Percentiles rank a stretch among this genome's conserved stretches.
These are phyloP conservation scores for human DNA, from an alignment of 2,113 vertebrate species.

Conservation along the genomic window DNA sequence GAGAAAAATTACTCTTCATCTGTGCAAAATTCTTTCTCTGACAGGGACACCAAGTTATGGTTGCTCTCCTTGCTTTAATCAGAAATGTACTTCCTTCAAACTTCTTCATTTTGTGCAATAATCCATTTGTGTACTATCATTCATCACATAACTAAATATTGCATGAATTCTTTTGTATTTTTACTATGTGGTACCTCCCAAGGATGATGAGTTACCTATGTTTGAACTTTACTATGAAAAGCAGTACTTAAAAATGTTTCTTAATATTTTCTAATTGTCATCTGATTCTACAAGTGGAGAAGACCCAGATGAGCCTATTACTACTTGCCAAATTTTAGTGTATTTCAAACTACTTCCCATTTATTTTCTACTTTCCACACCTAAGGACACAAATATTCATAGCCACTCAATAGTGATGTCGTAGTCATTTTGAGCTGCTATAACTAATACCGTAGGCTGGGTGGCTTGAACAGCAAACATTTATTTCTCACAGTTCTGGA, in stretches of 20 bases:
- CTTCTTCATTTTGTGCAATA: background rate
- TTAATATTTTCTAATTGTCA: conserved; percentile 22
- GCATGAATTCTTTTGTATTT: background rate
- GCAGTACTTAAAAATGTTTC: background rate
- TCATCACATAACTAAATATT: background rate
- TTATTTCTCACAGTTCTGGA: background rate
- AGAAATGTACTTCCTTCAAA: background rate
- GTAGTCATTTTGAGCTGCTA: background rate
- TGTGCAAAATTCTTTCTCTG: background rate
- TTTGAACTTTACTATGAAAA: background rate
- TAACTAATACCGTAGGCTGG: background rate
- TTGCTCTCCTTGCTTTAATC: background rate
- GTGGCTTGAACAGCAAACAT: background rate
- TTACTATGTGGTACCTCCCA: background rate
- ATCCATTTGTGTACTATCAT: background rate
- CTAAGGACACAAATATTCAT: background rate
- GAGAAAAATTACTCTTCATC: background rate
- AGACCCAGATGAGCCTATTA: background rate
- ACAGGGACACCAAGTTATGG: background rate
- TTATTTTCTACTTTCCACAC: background rate
- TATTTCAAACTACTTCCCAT: background rate
- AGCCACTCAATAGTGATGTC: background rate
- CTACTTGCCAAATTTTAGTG: background rate
- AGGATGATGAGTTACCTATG: background rate
- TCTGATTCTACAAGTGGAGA: background rate